Evolutionary conservation across 2,797 vertebrate species (phyloP).

Genomic region (Alauda arvensis): DNA sequence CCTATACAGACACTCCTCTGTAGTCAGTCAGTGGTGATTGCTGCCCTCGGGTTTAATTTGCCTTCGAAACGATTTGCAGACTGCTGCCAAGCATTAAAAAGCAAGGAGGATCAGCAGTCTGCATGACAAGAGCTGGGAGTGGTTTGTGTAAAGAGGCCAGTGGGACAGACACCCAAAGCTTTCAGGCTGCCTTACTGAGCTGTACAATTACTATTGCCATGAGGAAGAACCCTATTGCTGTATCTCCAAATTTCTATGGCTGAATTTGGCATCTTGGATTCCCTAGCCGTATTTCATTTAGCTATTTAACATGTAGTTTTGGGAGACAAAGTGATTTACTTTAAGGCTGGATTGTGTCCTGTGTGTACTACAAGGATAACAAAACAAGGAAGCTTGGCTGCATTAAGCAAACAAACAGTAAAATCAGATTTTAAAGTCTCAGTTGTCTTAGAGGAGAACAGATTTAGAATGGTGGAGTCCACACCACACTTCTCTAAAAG

Average conservation of each 20-base stretch:
- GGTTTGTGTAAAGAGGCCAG: neutral
- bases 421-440: neutral
- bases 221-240: neutral
- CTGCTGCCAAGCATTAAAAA: slow-evolving; percentile 23
- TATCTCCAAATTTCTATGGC: neutral
- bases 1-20: neutral
- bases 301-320: neutral
- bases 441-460: neutral
- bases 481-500: neutral
- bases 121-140: neutral
- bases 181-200: neutral
- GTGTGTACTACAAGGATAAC: neutral
- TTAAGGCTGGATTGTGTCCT: neutral
- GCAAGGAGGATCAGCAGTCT: slow-evolving; percentile 6
- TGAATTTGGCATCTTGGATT: neutral
- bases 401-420: neutral
- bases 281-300: neutral
- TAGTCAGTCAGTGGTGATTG: neutral
- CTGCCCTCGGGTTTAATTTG: neutral
- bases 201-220: neutral
- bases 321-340: neutral
- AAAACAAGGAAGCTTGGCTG: neutral
- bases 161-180: neutral
- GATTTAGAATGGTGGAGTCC: neutral
- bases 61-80: slow-evolving; percentile 15